Base-by-base conservation (phyloP, 2,113 vertebrate species). In the Lepus americanus region DNA sequence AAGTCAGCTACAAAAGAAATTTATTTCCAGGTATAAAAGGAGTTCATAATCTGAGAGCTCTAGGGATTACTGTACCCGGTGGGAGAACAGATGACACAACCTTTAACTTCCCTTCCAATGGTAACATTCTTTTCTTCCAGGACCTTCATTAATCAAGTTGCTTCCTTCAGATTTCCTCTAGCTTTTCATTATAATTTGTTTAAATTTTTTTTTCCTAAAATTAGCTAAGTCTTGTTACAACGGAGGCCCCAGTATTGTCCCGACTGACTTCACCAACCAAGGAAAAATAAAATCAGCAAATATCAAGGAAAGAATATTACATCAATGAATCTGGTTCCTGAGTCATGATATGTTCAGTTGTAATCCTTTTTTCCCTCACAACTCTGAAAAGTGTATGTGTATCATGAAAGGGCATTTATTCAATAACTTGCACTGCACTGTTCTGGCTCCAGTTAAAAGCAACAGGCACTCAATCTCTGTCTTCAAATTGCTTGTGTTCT, bases 101-200 rank as follows among this genome's bases (percentile, higher is more conserved):
- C 29, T 86, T 49, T 83, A 76, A 39, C 0, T 8, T 90, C 53
- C 49, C 31, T 87, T 90, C 14, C 17, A 69, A 86, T 69, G 36
- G 25, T 72, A 82, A 94, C 16, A 96, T 55, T 77, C 86, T 94
- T 94, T 67, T 83, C 20, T 92, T 87, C 55, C 6, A 79, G 16
- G 23, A 73, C n/a, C 13, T 88, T 83, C 49, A 79, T 63, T 94
- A 69, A 87, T 51, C 49, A 87, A 87, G 84, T 4, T 25, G 27
- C 17, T 76, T 74, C 72, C 23, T 77, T 69, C 63, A 85, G 31
- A 87, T 82, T 92, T 95, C 66, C 77, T 44, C 63, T 66, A 91
- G 36, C 59, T 76, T 80, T 85, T 76, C 17, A 69, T 51, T 87
- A 90, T 67, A 72, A 66, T 79, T 92, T 73, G 61, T 19, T 90